Percentiles rank a stretch among this genome's conserved stretches.
These are phyloP conservation scores for Channallabes apus DNA, from an alignment of 2,797 vertebrate species.

Conservation along the genomic window DNA sequence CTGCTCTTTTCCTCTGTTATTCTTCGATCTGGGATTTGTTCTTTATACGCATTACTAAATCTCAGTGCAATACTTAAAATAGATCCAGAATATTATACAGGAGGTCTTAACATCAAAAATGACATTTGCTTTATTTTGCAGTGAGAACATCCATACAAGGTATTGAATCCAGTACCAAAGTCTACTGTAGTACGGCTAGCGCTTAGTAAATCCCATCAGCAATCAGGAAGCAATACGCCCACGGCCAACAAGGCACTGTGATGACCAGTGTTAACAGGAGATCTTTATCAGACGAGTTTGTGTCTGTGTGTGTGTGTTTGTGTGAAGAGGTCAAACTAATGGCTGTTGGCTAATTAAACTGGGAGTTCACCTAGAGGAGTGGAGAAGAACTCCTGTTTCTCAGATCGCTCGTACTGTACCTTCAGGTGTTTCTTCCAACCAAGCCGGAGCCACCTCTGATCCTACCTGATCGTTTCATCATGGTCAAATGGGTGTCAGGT, in stretches of 20 bases:
- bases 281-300: conserved; percentile 63
- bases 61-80: background rate
- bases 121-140: background rate
- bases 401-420: background rate
- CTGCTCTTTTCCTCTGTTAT: background rate
- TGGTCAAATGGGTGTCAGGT: background rate
- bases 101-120: background rate
- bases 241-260: conserved; percentile 9
- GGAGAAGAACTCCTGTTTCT: background rate
- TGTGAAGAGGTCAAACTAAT: conserved; percentile 27
- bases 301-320: conserved; percentile 32
- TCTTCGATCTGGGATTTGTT: background rate
- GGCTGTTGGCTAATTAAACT: background rate
- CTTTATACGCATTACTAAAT: conserved; percentile 2
- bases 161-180: background rate
- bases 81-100: background rate
- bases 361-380: background rate
- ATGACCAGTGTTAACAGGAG: conserved; percentile 55
- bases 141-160: background rate
- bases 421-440: background rate
- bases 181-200: background rate
- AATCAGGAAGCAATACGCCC: conserved; percentile 19
- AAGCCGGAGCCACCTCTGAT: background rate
- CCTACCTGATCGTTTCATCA: background rate
- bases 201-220: background rate